Evolutionary conservation across 2,113 vertebrate genomes (phyloP).

Genomic region (Chlorodrepanis virens): DNA sequence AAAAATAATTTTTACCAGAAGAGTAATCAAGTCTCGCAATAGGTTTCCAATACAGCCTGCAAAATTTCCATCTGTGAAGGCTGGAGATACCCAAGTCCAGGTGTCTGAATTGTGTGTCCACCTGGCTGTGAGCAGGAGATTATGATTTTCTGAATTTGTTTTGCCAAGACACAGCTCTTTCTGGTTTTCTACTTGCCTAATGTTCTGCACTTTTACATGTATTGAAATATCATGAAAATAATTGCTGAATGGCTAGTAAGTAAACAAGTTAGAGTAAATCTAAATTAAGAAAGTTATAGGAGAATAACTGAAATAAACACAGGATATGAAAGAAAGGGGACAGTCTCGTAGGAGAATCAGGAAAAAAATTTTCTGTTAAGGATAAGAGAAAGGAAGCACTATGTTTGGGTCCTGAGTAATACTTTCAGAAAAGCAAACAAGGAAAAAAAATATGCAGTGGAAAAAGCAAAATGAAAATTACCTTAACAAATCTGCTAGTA

Average conservation of each 20-base stretch:
- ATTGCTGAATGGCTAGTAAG: neutral
- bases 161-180: neutral
- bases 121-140: neutral
- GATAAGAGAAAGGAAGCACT: neutral
- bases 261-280: neutral
- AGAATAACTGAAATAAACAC: neutral
- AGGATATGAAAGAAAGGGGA: neutral
- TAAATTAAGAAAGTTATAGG: neutral
- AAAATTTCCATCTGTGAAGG: neutral
- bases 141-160: neutral
- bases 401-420: neutral
- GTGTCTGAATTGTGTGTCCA: neutral
- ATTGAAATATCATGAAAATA: neutral
- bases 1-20: neutral
- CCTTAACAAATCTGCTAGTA: neutral
- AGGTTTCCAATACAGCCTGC: neutral
- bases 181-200: neutral
- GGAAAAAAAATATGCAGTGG: neutral
- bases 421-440: neutral
- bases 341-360: neutral
- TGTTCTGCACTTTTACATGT: neutral
- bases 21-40: neutral
- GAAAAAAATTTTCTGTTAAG: neutral
- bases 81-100: neutral
- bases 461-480: neutral